Base-by-base conservation (phyloP, 2,888 invertebrate species). In the Hofmannophila pseudospretella region DNA sequence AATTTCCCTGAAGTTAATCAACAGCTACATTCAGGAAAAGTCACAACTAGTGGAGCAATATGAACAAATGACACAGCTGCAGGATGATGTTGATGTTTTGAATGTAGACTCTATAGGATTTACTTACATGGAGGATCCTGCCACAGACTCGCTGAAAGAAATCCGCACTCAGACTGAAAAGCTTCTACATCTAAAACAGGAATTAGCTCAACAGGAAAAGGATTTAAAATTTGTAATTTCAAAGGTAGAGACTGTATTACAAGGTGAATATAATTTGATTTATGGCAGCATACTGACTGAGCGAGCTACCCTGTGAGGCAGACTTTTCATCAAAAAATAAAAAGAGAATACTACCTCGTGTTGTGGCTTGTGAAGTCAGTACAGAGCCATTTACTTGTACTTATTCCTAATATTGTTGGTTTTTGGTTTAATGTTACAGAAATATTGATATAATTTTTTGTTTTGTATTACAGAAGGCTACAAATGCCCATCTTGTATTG, bases 1-100 rank as follows among this genome's bases (percentile, higher is more conserved):
- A 67, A 93, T 94, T 54, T 92, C 93, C 1, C 72, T 94, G 16
- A 92, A 91, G 69, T 69, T 93, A 38, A 89, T 92, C 22, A 91
- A 90, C 46, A 92, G 90, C 64, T 90, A 92, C 51, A 89, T 90
- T 50, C 89, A 91, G 65, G 92, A 92, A 52, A 92, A 92, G 58
- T 89, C 88, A 28, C 92, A 92, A 60, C 65, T 92, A 28, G 91
- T 92, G 44, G 89, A 90, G 38, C 90, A 92, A 54, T 91, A 89
- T 76, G 89, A 90, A 42, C 89, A 93, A 80, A 92, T 93, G 89
- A 74, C 89, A 14, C 89, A 91, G 52, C 68, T 91, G 13, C 90
- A 92, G 58, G 88, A 86, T 53, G 73, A 75, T 45, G 84, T 89
- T 38, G 86, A 88, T 37, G 45, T 81, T 12, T 60, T 90, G 39